A percentile compares a stretch with the other conserved stretches of the same genome.
phyloP scores from a whole-genome alignment of 53 echinoderm and acorn worm genomes.

The Pentamera pediparva region DNA sequence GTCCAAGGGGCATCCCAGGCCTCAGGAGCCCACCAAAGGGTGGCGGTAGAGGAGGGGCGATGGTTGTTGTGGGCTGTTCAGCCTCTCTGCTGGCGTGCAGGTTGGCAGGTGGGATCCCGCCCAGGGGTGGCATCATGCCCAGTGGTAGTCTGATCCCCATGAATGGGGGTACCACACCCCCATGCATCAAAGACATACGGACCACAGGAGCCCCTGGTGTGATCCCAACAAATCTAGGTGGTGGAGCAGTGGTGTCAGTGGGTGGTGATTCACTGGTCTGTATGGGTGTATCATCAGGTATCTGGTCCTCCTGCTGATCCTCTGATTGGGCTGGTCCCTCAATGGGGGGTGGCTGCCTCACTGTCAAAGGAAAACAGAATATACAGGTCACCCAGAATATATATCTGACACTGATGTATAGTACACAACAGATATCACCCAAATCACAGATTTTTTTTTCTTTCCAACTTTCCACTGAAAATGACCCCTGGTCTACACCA shows the following conservation, averaged over 20 bases:
- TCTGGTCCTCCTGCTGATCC: no score
- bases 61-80: neutral
- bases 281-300: no score
- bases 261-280: slow-evolving; percentile 7
- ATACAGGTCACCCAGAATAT: neutral
- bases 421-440: no score
- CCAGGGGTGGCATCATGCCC: slow-evolving; percentile 63
- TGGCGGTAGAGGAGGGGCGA: neutral
- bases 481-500: no score
- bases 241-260: slow-evolving; percentile 34
- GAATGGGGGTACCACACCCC: slow-evolving; percentile 71
- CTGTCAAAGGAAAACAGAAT: neutral
- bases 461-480: no score
- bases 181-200: slow-evolving; percentile 66
- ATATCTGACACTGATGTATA: no score
- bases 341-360: neutral
- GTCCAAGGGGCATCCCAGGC: slow-evolving; percentile 9
- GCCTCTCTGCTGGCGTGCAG: no score
- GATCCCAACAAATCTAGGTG: slow-evolving; percentile 22
- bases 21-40: slow-evolving; percentile 20
- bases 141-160: no score
- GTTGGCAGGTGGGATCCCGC: slow-evolving; percentile 14
- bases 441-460: no score
- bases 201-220: slow-evolving; percentile 55
- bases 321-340: no score